Base-by-base conservation (phyloP, 2,113 vertebrate genomes). In the Edolisoma coerulescens region DNA sequence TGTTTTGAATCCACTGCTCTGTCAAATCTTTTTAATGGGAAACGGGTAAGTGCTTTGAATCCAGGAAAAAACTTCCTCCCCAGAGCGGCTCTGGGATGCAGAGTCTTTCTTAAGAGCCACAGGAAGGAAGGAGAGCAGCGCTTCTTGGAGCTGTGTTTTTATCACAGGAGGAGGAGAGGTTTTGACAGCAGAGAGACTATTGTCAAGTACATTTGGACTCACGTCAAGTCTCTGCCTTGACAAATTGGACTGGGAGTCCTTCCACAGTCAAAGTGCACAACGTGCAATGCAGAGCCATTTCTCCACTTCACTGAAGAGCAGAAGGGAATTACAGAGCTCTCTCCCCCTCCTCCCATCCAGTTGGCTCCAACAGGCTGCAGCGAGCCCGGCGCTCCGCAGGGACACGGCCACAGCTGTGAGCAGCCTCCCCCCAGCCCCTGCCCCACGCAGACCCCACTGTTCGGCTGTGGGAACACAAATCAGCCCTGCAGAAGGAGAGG, bases 201-300 rank as follows among this genome's bases (percentile, higher is more conserved):
- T 94, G 93, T 96, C 90, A 87, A 94, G 88, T 41, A 49, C 68
- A 53, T 93, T 60, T 94, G 96, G 93, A 90, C 88, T 81, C 88
- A 6, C 3, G 1, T 92, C 88, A 89, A 94, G 74, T 21, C 86
- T 88, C 71, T 93, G 86, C 85, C 90, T 81, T 79, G 95, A 94
- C 83, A 89, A 88, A 94, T 75, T 77, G 83, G 68, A 59, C 87
- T 60, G 82, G 88, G 92, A 96, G 88, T 56, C 83, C 60, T 92
- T 74, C 67, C 59, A 22, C 74, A 64, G 75, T 3, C 17, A n/a
- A 74, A 95, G 78, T 7, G 61, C 74, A 73, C 7, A 16, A 30
- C 59, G 10, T 5, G 78, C 84, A n/a, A 6, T 0, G 41, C 89
- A 23, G 69, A 87, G 91, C 78, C 63, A 50, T 59, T 89, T 54